Evolutionary conservation across 2,797 vertebrate species (phyloP), one percentile per base, ranked within the genome.

Genomic region (Geotrypetes seraphini): DNA sequence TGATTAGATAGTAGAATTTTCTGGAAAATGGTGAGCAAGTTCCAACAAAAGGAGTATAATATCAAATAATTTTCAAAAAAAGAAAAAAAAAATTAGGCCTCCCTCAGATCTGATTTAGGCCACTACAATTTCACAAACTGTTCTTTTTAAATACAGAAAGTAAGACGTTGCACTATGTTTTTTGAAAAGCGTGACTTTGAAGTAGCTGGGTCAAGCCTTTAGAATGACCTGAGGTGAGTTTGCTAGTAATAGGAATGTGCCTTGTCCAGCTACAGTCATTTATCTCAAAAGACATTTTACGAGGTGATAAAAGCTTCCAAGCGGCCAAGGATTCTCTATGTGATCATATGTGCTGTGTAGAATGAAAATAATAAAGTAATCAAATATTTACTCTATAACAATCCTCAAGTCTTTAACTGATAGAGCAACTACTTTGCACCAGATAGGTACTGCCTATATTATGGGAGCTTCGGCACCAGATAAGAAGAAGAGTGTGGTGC

Each of bases 261-360:
- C 48, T 60, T 36, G 50, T 50, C 64, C 65, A 54, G 47, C 52
- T 65, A 43, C 43, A 52, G 8, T 60, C 66, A 69, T 71, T 73
- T 62, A 71, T 78, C 58, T 73, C 53, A 48, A 47, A 52, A 45
- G 54, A 27, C 65, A 39, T 78, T 83, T 82, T 83, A 80, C 60
- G 78, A 71, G 63, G 72, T 81, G 75, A 71, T 80, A 81, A 81
- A 81, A 75, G 63, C 61, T 63, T 74, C 63, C 57, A 64, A 76
- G 61, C 61, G 57, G 50, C 57, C 77, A 68, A 70, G 75, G 62
- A 63, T 67, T 77, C 74, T 51, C 73, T 83, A 81, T 79, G 79
- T 53, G 60, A 57, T 54, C 62, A 18, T 49, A 70, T 73, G 47
- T 73, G 66, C 62, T 69, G 60, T 77, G 72, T 47, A 56, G 59